Evolutionary conservation across 2,113 vertebrate species (phyloP), one percentile per base, ranked within the genome.

Genomic region (Galbula dea): DNA sequence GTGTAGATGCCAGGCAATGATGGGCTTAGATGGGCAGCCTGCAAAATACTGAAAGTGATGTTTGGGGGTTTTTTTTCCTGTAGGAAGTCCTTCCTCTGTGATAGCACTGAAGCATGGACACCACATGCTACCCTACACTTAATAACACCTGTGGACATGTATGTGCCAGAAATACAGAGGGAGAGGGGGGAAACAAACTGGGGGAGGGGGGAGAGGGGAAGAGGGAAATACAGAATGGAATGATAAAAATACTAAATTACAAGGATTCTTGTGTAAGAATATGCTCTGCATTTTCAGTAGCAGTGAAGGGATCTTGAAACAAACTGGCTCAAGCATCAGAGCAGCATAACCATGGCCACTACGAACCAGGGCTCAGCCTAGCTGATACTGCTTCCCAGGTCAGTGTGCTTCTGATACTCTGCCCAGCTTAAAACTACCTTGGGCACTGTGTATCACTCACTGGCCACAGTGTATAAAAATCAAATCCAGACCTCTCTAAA

Each of bases 1-100:
- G 96, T 98, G 97, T 96, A 97, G 97, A 96, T 98, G 97, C 98
- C 98, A 98, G 98, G 97, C 98, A 98, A 98, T 97, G 97, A 98
- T 97, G 98, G 95, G 96, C 97, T 98, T 97, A 98, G 97, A 98
- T 98, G 98, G 98, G 98, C 97, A 98, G 98, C 97, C 96, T 97
- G 97, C 95, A 98, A 97, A 98, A 97, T 95, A 97, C 97, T 97
- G 97, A 96, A 97, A 98, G 97, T 89, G 97, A 97, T 97, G 96
- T 91, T 94, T 95, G n/a, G n/a, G n/a, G n/a, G n/a, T 97, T 95
- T 95, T 97, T 95, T 96, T 88, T 96, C 94, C 85, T 96, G 85
- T 96, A 94, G 71, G 96, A 91, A 97, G 95, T 96, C 94, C 95
- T 92, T 96, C 94, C 89, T 96, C 85, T 92, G 92, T 59, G 7